Conservation (phyloP, 2,113 vertebrate species). For the Carollia perspicillata region DNA sequence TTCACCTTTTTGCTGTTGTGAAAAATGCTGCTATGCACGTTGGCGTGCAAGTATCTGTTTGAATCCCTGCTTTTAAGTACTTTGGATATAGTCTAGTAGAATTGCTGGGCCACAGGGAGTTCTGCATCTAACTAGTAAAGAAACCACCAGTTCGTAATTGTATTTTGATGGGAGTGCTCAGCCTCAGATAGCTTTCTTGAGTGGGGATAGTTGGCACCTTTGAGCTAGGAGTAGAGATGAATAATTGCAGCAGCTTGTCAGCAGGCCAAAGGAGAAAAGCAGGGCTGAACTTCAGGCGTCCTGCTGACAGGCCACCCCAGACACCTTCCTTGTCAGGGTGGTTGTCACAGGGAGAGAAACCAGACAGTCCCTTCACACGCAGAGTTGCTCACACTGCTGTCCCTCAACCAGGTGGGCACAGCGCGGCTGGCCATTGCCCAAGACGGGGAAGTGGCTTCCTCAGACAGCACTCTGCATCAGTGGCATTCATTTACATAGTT, state of each 20-base stretch:
- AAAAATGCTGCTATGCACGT: background rate
- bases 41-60: background rate
- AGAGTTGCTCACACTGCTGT: background rate
- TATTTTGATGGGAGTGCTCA: background rate
- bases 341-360: background rate
- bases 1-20: background rate
- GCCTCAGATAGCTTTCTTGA: background rate
- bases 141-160: background rate
- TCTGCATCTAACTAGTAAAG: background rate
- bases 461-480: background rate
- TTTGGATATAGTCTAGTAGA: background rate
- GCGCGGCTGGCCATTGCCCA: background rate
- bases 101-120: background rate
- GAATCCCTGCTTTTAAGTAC: background rate
- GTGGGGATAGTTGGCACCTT: background rate
- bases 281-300: background rate
- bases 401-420: background rate
- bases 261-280: background rate
- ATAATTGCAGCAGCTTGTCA: background rate
- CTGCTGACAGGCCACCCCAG: background rate
- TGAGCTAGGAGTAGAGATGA: background rate
- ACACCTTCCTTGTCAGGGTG: background rate
- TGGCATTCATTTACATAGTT: background rate
- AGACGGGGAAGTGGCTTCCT: background rate
- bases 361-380: slow-evolving; percentile 22